Evolutionary conservation across 1,140 invertebrate genomes (phyloP), one percentile per base, ranked within the genome.

Genomic region (Oscheius sp.): DNA sequence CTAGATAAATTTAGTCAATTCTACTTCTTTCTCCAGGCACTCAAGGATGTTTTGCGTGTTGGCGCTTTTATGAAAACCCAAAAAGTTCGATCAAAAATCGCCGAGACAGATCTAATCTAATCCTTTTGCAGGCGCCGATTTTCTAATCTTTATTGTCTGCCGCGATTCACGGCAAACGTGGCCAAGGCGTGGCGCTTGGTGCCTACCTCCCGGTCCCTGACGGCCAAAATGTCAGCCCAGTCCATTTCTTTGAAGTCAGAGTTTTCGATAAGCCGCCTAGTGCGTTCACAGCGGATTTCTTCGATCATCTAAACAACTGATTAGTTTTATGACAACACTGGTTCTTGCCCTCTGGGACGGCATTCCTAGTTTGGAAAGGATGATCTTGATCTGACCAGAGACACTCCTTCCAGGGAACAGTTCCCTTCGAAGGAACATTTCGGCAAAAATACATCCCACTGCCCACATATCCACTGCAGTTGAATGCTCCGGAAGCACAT

Each of bases 391-490:
- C 61, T 82, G 80, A 10, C 75, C 73, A 13, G 71, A 71, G 18
- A 82, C 80, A 70, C 77, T 81, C 73, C 81, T 63, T 35, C 96
- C 96, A 23, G 95, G 95, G 87, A 99, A 99, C 29, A 99, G 88
- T 78, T 99, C 98, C 73, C 94, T 88, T 68, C 95, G 87, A 42
- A 94, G 91, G 1, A 98, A 88, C 42, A 99, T 89, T 85, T 98
- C 96, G 10, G 94, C 95, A 84, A 98, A 97, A 81, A 98, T 99
- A 85, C 95, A 98, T 10, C 95, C 96, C 32, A 98, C 94, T 42
- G 93, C 95, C 95, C 95, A 99, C 32, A 98, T 93, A 85, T 98
- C 95, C 38, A 99, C 93, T 1, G 76, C 76, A 15, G 76, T 77
- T n/a, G 73, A 76, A 34, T 77, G 76, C 92, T 96, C 3, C 93